These are phyloP conservation scores for Pomacea maculata DNA, from an alignment of 1,140 invertebrate species.

Conservation along the genomic window DNA sequence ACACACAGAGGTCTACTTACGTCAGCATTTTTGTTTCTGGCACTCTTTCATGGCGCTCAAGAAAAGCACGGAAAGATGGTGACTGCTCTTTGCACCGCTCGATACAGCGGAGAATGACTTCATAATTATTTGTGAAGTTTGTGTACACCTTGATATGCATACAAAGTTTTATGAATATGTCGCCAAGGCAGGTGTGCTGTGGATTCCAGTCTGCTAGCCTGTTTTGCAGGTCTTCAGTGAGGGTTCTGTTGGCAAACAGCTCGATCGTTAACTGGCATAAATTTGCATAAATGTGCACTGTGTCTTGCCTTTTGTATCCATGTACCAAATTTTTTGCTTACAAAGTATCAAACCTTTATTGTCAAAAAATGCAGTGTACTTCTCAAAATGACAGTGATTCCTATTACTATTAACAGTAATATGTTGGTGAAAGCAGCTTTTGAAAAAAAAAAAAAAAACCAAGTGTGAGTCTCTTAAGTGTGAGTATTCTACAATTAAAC, in stretches of 20 bases:
- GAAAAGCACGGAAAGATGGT: constrained; percentile 57
- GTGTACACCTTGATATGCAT: constrained; percentile 54
- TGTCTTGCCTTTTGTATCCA: too few relatives aligned
- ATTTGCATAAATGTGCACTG: not conserved
- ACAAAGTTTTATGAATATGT: constrained; percentile 60
- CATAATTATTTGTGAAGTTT: constrained; percentile 61
- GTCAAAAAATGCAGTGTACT: too few relatives aligned
- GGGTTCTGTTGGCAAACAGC: constrained; percentile 38
- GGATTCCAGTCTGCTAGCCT: constrained; percentile 53
- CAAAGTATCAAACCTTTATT: too few relatives aligned
- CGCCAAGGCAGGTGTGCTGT: constrained; percentile 56
- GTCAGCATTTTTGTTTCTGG: constrained; percentile 58
- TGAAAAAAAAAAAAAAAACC: too few relatives aligned
- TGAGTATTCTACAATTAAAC: too few relatives aligned
- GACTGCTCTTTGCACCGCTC: constrained; percentile 55
- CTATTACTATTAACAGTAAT: too few relatives aligned
- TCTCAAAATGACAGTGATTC: too few relatives aligned
- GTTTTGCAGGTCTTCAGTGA: constrained; percentile 52
- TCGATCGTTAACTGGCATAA: not conserved
- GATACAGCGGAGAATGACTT: constrained; percentile 55
- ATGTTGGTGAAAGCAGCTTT: too few relatives aligned
- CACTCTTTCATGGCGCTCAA: constrained; percentile 52
- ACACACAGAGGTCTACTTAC: constrained; percentile 38
- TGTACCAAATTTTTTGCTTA: too few relatives aligned
- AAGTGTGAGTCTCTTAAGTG: too few relatives aligned